Conservation (phyloP, 1,140 invertebrate species). For the Solen grandis region DNA sequence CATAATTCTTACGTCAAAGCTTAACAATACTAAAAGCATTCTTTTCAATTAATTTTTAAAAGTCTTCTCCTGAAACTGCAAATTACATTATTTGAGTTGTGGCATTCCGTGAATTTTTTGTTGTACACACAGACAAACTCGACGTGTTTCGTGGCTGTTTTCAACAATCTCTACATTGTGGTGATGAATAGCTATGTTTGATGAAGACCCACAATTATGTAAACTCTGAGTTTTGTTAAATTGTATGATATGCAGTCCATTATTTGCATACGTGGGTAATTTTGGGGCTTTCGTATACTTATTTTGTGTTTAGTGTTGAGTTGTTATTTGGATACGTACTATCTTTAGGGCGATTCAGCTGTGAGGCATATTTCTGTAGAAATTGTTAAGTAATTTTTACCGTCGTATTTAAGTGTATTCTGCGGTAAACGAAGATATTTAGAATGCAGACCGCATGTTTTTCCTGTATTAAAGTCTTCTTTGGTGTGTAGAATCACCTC, state of each 20-base stretch:
- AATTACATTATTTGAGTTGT: slow-evolving; percentile 52
- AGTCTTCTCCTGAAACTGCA: slow-evolving; percentile 24
- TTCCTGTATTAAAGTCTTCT: too few species aligned
- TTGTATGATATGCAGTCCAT: neutral
- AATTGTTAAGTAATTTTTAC: too few species aligned
- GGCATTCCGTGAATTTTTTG: slow-evolving; percentile 44
- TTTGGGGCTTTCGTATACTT: neutral
- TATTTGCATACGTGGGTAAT: neutral
- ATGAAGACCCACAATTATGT: neutral
- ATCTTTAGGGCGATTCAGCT: too few species aligned
- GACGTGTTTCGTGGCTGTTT: neutral
- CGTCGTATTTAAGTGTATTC: too few species aligned
- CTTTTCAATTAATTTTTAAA: slow-evolving; percentile 41
- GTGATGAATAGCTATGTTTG: neutral
- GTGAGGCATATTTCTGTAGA: too few species aligned
- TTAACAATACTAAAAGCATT: slow-evolving; percentile 7
- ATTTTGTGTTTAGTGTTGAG: neutral
- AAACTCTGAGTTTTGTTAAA: too few species aligned
- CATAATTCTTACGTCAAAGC: neutral
- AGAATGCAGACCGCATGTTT: too few species aligned
- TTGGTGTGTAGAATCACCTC: too few species aligned
- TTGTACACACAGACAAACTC: slow-evolving; percentile 38
- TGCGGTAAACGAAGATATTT: too few species aligned
- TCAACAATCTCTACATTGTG: neutral
- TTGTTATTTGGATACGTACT: neutral